These are phyloP conservation scores for Psilopsiagon aurifrons DNA, from an alignment of 2,113 vertebrate genomes.

Conservation along the genomic window DNA sequence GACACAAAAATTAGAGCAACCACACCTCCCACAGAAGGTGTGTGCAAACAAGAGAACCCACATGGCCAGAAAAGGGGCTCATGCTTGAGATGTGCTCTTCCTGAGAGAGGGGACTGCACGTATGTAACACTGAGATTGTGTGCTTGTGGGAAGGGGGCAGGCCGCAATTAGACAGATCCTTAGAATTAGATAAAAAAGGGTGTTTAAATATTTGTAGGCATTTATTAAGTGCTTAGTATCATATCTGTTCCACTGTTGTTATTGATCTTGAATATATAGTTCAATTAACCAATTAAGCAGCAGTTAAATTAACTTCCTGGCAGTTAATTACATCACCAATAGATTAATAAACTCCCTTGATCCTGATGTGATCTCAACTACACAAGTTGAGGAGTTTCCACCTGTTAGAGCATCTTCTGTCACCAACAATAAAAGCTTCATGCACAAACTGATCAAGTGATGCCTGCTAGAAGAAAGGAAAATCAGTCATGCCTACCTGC, in stretches of 20 bases:
- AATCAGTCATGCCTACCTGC: background rate
- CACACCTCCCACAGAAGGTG: background rate
- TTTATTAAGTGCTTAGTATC: background rate
- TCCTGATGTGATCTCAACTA: background rate
- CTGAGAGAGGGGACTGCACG: fast-evolving
- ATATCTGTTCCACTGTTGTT: fast-evolving
- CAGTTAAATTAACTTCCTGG: background rate
- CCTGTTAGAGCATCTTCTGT: fast-evolving
- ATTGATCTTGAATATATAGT: background rate
- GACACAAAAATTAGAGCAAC: background rate
- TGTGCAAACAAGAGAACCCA: background rate
- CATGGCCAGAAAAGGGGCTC: fast-evolving
- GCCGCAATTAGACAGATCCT: background rate
- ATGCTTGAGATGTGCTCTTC: background rate
- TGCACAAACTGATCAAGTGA: background rate
- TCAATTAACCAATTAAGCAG: background rate
- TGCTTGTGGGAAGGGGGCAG: background rate
- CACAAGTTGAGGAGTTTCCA: background rate
- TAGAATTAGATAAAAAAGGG: background rate
- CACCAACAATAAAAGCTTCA: background rate
- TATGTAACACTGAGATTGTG: fast-evolving
- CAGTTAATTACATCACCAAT: background rate
- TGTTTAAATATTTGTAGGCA: background rate
- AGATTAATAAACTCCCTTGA: background rate
- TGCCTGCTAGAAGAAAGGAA: background rate